These are phyloP conservation scores for Umimayanthus kanabou DNA, from an alignment of 92 coral and sea anemone species.

Conservation along the genomic window DNA sequence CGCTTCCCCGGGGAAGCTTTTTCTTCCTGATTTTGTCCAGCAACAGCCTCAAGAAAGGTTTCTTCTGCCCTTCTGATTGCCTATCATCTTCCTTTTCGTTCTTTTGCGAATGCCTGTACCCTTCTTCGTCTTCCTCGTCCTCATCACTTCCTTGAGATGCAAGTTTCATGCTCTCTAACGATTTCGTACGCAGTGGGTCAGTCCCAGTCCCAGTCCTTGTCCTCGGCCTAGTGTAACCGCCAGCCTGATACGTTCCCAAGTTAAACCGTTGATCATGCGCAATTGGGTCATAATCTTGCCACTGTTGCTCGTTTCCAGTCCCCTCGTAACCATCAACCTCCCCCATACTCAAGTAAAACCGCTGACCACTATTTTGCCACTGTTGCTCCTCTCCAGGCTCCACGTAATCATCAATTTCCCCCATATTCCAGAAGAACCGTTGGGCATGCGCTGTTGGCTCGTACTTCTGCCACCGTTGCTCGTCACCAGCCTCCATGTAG, in stretches of 20 bases:
- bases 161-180: background rate
- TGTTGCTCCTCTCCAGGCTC: background rate
- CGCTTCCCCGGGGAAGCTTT: background rate
- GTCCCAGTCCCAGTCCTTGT: background rate
- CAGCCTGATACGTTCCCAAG: background rate
- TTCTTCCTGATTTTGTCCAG: slow-evolving; percentile 13
- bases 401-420: background rate
- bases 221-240: background rate
- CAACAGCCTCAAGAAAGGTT: slow-evolving; percentile 4
- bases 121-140: background rate
- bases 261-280: background rate
- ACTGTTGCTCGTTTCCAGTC: background rate
- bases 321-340: background rate
- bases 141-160: background rate
- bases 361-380: background rate
- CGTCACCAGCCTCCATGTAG: background rate
- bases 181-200: background rate
- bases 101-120: background rate
- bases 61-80: background rate
- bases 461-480: background rate
- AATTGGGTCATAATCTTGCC: background rate
- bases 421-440: background rate
- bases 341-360: background rate
- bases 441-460: background rate
- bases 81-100: background rate